Conservation (phyloP, 1,140 invertebrate species). For the Ceratosolen fusciceps region DNA sequence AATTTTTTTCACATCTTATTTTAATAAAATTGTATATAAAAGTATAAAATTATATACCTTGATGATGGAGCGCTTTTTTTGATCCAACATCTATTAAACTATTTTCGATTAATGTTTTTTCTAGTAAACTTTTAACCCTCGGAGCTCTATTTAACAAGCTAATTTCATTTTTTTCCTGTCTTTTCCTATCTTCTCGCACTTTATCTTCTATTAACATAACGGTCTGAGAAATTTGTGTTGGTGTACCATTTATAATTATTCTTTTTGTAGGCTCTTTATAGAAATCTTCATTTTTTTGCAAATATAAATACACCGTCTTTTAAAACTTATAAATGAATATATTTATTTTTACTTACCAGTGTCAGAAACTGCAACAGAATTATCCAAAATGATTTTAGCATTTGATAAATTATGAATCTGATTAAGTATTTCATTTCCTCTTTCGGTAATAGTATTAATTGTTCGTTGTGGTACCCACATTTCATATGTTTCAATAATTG, state of each 20-base stretch:
- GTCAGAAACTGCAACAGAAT: not conserved
- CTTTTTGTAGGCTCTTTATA: slow-evolving; percentile 66
- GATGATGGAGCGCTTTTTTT: slow-evolving; percentile 36
- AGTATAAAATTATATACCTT: not conserved
- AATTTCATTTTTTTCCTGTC: slow-evolving; percentile 63
- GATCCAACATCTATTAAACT: not conserved
- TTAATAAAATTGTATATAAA: slow-evolving; percentile 7
- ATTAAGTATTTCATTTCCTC: slow-evolving; percentile 79
- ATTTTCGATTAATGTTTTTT: not conserved
- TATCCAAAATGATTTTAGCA: slow-evolving; percentile 75
- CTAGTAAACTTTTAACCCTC: slow-evolving; percentile 60
- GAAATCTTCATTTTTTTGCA: slow-evolving; percentile 45
- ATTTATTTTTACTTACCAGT: slow-evolving; percentile 46
- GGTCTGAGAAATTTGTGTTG: slow-evolving; percentile 75
- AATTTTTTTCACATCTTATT: slow-evolving; percentile 7
- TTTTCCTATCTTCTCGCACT: slow-evolving; percentile 73
- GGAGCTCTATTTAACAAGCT: slow-evolving; percentile 69
- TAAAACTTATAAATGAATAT: slow-evolving; percentile 12
- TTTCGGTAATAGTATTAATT: slow-evolving; percentile 80
- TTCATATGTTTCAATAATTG: slow-evolving; percentile 75
- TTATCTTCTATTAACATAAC: slow-evolving; percentile 75
- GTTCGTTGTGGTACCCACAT: slow-evolving; percentile 77
- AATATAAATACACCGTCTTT: not conserved
- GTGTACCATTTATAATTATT: slow-evolving; percentile 74
- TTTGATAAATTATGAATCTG: slow-evolving; percentile 77